These are phyloP conservation scores for Plodia interpunctella DNA, from an alignment of 1,140 invertebrate genomes.

Conservation along the genomic window DNA sequence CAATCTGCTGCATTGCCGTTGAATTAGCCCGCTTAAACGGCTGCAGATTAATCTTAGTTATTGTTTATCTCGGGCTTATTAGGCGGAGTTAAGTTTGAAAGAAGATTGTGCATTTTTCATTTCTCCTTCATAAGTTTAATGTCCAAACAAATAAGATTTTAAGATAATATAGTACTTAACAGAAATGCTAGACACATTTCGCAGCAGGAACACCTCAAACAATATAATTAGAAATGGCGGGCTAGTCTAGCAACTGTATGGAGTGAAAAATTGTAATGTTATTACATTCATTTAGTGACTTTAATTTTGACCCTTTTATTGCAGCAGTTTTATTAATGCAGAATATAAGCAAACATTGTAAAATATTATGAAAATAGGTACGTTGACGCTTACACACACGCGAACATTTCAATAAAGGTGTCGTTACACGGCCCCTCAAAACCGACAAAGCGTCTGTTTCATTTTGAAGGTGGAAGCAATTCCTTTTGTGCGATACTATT, in stretches of 20 bases:
- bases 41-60: conserved; percentile 26
- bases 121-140: neutral
- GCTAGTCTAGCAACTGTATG: too few species aligned
- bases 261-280: too few species aligned
- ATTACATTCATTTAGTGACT: too few species aligned
- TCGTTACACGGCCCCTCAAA: conserved; percentile 43
- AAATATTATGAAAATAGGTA: neutral
- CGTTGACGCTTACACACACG: conserved; percentile 21
- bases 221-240: too few species aligned
- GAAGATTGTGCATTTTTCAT: conserved; percentile 2
- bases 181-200: neutral
- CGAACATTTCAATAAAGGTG: conserved; percentile 43
- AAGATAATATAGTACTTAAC: too few species aligned
- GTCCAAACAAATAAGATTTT: neutral
- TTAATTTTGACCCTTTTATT: too few species aligned
- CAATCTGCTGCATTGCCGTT: conserved; percentile 54
- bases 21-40: conserved; percentile 47
- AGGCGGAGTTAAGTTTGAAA: neutral
- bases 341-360: too few species aligned
- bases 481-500: conserved; percentile 54
- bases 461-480: conserved; percentile 57
- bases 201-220: too few species aligned
- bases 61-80: conserved; percentile 17
- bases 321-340: too few species aligned
- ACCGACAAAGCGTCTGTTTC: conserved; percentile 55